These are phyloP conservation scores for Plebejus anna DNA, from an alignment of 2,888 invertebrate genomes.

Conservation along the genomic window DNA sequence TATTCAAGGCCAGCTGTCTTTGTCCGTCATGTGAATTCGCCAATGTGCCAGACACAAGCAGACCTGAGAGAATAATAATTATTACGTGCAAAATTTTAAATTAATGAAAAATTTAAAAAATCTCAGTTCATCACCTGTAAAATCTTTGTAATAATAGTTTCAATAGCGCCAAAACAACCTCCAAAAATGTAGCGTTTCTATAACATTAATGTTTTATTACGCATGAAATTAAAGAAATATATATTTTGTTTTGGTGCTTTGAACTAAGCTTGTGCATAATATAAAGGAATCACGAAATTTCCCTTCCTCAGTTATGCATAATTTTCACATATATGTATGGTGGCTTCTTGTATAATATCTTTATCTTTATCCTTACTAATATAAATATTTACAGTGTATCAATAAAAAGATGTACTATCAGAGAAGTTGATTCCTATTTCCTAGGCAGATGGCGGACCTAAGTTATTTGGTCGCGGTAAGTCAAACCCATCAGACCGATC, in stretches of 20 bases:
- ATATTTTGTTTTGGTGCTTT: background rate
- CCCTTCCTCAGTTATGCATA: background rate
- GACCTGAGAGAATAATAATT: too few relatives aligned
- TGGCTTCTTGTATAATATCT: background rate
- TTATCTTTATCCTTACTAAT: too few relatives aligned
- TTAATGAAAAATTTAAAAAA: background rate
- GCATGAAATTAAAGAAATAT: background rate
- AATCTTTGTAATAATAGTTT: background rate
- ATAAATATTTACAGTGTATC: too few relatives aligned
- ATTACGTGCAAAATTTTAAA: too few relatives aligned
- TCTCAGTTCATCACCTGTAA: background rate
- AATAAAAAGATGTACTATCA: too few relatives aligned
- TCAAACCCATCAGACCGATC: too few relatives aligned
- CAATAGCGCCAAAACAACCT: background rate
- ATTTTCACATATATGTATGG: background rate
- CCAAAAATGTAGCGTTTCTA: background rate
- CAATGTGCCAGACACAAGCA: too few relatives aligned
- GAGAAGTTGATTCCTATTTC: too few relatives aligned
- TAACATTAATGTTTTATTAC: background rate
- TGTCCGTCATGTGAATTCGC: too few relatives aligned
- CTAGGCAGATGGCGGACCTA: too few relatives aligned
- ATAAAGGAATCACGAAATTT: background rate
- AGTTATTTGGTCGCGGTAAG: too few relatives aligned
- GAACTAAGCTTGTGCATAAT: background rate
- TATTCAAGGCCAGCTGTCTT: too few relatives aligned